phyloP scores from a whole-genome alignment of 2,113 vertebrate species.

The Chloropsis cyanopogon region DNA sequence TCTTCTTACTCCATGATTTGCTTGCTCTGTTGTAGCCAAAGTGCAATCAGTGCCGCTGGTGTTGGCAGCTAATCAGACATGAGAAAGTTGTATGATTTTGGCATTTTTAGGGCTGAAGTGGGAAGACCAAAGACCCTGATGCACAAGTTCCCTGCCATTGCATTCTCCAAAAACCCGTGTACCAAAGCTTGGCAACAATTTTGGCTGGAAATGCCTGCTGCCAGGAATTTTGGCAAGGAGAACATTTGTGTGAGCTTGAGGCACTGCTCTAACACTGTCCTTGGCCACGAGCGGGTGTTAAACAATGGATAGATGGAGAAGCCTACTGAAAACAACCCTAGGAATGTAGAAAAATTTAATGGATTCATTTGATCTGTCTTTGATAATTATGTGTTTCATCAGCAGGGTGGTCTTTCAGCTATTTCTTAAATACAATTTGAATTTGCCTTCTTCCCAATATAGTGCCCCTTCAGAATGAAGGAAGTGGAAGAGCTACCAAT shows the following conservation, averaged over 20 bases:
- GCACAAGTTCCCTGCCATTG: background rate
- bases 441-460: background rate
- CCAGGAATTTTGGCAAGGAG: background rate
- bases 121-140: background rate
- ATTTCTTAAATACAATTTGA: background rate
- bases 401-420: background rate
- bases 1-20: background rate
- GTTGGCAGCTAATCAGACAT: background rate
- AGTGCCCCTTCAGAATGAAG: background rate
- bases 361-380: background rate
- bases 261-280: background rate
- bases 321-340: background rate
- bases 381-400: background rate
- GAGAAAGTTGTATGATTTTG: background rate
- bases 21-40: background rate
- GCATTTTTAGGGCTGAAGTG: background rate
- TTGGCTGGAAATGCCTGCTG: background rate
- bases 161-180: background rate
- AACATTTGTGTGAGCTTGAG: background rate
- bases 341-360: background rate
- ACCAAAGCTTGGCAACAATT: background rate
- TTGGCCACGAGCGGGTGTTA: background rate
- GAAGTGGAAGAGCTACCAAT: background rate
- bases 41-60: background rate
- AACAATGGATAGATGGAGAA: background rate